Evolutionary conservation across 2,113 vertebrate genomes (phyloP).

Genomic region (Phoxinus phoxinus): DNA sequence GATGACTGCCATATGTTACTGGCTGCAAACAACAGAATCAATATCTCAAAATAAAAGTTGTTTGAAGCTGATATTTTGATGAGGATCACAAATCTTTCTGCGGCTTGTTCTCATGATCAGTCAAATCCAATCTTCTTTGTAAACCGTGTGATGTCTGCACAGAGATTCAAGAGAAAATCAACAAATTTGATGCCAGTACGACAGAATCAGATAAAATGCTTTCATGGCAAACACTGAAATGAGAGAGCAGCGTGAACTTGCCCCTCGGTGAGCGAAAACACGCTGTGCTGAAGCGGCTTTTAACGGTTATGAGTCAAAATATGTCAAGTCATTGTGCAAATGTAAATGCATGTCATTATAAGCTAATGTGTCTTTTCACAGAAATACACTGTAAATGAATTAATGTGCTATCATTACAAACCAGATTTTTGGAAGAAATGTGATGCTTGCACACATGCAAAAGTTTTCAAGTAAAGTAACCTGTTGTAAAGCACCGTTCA

Average conservation of each 20-base stretch:
- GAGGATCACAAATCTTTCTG: neutral
- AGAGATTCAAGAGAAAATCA: slow-evolving; percentile 1
- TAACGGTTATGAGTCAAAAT: slow-evolving; percentile 17
- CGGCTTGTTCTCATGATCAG: neutral
- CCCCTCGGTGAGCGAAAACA: neutral
- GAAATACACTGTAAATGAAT: slow-evolving; percentile 8
- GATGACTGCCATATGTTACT: slow-evolving; percentile 14
- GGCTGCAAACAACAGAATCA: slow-evolving; percentile 24
- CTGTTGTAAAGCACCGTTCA: no score
- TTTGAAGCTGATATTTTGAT: slow-evolving; percentile 18
- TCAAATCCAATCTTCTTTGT: neutral
- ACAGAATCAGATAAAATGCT: slow-evolving; percentile 26
- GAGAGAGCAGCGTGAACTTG: slow-evolving; percentile 26
- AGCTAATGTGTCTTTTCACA: neutral
- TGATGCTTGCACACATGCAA: neutral
- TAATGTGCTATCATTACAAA: neutral
- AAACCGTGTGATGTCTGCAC: neutral
- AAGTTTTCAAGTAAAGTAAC: no score
- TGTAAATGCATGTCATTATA: slow-evolving; percentile 13
- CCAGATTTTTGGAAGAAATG: neutral
- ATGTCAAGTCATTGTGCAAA: slow-evolving; percentile 25
- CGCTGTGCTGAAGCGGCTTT: neutral
- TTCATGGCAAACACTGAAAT: neutral
- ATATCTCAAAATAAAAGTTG: slow-evolving; percentile 15
- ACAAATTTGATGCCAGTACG: slow-evolving; percentile 14